A percentile compares a stretch with the other conserved stretches of the same genome.
Evolutionary conservation across 2,888 invertebrate genomes (phyloP).

Genomic region (Heliconius ethilla): DNA sequence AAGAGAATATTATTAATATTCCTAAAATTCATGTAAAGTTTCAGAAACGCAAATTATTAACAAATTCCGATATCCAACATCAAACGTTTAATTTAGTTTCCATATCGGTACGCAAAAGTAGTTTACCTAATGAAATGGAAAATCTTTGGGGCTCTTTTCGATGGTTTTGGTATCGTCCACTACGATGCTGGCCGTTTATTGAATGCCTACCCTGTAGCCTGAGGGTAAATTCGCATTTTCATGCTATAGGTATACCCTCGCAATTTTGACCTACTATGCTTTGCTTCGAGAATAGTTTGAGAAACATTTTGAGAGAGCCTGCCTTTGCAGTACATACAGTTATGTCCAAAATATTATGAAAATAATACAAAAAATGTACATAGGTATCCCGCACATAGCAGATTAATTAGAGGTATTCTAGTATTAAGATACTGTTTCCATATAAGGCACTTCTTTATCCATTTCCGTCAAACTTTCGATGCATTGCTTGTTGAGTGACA

Average conservation of each 20-base stretch:
- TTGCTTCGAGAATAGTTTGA: background rate
- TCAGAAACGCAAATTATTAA: background rate
- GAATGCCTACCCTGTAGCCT: background rate
- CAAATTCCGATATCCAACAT: background rate
- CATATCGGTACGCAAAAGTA: slow-evolving; percentile 12
- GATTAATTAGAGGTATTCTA: background rate
- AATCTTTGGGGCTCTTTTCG: slow-evolving; percentile 8
- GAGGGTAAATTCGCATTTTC: background rate
- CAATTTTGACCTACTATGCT: background rate
- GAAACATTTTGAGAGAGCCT: background rate
- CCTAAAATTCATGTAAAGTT: background rate
- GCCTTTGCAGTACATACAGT: background rate
- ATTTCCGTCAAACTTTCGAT: background rate
- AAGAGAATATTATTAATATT: background rate
- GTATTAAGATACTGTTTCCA: background rate
- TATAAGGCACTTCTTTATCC: too few species aligned
- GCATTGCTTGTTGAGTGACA: background rate
- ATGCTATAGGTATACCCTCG: background rate
- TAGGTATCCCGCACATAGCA: background rate
- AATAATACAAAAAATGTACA: background rate
- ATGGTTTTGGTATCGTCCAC: slow-evolving; percentile 2
- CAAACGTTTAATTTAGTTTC: slow-evolving; percentile 17
- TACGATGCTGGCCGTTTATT: slow-evolving; percentile 2
- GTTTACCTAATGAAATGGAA: slow-evolving; percentile 18
- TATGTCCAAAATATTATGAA: background rate